These are phyloP conservation scores for Meteorus colon DNA, from an alignment of 2,888 invertebrate species.

Conservation along the genomic window DNA sequence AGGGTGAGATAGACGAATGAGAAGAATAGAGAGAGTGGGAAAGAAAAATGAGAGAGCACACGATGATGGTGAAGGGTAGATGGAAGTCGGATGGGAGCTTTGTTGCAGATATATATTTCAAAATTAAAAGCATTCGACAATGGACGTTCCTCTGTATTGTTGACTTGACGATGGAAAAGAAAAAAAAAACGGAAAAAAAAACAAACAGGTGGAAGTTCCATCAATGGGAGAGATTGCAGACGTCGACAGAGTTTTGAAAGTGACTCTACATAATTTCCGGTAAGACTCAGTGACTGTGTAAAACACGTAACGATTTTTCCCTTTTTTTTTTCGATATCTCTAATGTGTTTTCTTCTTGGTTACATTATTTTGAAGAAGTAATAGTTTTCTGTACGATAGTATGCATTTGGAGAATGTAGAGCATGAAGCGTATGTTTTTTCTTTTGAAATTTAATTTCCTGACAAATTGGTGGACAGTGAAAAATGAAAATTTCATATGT, in stretches of 20 bases:
- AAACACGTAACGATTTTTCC: background rate
- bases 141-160: constrained; percentile 69
- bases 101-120: constrained; percentile 65
- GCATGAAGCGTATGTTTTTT: too few relatives aligned
- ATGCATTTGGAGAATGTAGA: too few relatives aligned
- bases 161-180: constrained; percentile 59
- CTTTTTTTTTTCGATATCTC: constrained; percentile 52
- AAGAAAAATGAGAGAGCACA: constrained; percentile 36
- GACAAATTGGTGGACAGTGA: too few relatives aligned
- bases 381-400: too few relatives aligned
- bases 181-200: constrained; percentile 20
- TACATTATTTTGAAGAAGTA: too few relatives aligned
- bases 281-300: constrained; percentile 65
- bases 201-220: constrained; percentile 35
- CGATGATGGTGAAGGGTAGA: constrained; percentile 30
- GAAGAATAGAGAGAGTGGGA: constrained; percentile 29
- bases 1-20: constrained; percentile 34
- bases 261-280: constrained; percentile 69
- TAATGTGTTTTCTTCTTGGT: too few relatives aligned
- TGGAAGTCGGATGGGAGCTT: constrained; percentile 62
- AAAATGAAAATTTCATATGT: too few relatives aligned
- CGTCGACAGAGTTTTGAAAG: constrained; percentile 63
- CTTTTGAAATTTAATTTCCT: too few relatives aligned
- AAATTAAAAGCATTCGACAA: constrained; percentile 73
- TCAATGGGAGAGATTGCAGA: constrained; percentile 44